Conservation (phyloP, 2,797 vertebrate species). For the Epinephelus malabaricus region DNA sequence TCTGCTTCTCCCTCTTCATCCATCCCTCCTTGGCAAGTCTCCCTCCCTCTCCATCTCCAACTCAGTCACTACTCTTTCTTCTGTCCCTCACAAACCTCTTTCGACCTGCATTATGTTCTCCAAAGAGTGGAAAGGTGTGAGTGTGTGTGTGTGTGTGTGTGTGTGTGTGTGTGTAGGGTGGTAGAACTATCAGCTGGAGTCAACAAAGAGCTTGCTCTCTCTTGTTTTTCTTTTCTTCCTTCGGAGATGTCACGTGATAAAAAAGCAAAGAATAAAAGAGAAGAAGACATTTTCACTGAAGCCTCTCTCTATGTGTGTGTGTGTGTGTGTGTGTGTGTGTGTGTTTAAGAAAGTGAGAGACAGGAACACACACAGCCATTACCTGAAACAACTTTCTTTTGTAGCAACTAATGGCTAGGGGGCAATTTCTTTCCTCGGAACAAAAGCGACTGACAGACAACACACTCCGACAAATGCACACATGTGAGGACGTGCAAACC, state of each 20-base stretch:
- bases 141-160: constrained; percentile 11
- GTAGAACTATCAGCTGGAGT: constrained; percentile 48
- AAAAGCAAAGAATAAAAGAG: constrained; percentile 25
- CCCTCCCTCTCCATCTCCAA: constrained; percentile 1
- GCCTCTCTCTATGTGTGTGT: background rate
- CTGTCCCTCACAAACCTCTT: background rate
- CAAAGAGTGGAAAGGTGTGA: background rate
- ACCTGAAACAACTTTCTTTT: constrained; percentile 77
- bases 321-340: background rate
- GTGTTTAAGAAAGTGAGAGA: constrained; percentile 23
- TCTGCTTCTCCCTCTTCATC: constrained; percentile 50
- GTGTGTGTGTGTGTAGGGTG: background rate
- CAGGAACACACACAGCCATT: constrained; percentile 66
- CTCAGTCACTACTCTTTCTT: constrained; percentile 1
- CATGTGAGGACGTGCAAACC: constrained; percentile 19
- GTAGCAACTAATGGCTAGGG: constrained; percentile 60
- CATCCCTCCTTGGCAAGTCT: constrained; percentile 14
- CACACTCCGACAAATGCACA: constrained; percentile 41
- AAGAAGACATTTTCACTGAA: constrained; percentile 24
- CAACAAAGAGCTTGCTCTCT: constrained; percentile 43
- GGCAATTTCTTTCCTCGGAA: constrained; percentile 65
- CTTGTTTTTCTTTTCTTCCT: constrained; percentile 23
- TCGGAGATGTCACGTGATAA: constrained; percentile 4
- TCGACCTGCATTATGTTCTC: constrained; percentile 10
- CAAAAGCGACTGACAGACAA: constrained; percentile 59